A percentile compares a stretch with the other conserved stretches of the same genome.
These are phyloP conservation scores for Bimastos eiseni DNA, from an alignment of 2,888 invertebrate species.

Conservation along the genomic window DNA sequence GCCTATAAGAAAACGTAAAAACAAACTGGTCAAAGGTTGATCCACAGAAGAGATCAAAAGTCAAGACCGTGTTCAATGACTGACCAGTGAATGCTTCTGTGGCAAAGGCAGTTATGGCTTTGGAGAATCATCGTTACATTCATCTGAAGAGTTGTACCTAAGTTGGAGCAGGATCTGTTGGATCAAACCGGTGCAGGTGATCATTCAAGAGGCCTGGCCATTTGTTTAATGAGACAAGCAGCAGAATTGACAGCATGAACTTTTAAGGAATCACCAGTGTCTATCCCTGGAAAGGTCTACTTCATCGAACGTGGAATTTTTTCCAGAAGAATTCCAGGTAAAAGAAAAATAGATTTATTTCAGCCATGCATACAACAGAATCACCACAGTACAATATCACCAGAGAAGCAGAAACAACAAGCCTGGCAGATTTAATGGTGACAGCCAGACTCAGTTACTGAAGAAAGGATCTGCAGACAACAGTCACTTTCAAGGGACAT, in stretches of 20 bases:
- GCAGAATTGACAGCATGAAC: neutral
- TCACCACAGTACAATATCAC: neutral
- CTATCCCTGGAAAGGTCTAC: neutral
- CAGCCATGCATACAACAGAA: neutral
- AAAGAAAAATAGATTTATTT: neutral
- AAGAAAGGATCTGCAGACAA: neutral
- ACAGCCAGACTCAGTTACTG: neutral
- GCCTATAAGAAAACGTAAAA: no score
- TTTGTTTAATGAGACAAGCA: neutral
- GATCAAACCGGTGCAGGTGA: neutral
- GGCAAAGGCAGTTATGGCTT: neutral
- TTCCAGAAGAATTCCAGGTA: neutral
- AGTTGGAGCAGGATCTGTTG: no score
- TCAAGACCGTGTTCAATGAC: no score
- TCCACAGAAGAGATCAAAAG: no score
- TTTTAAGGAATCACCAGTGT: neutral
- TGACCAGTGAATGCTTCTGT: no score
- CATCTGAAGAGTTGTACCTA: neutral
- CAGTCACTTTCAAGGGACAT: no score
- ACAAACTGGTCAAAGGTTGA: no score
- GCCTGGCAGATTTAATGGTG: neutral
- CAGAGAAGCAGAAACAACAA: neutral
- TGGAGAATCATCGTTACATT: neutral
- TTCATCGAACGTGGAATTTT: neutral
- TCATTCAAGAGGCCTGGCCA: neutral